Evolutionary conservation across 2,888 invertebrate genomes (phyloP).

Genomic region (Apodemia mormo): DNA sequence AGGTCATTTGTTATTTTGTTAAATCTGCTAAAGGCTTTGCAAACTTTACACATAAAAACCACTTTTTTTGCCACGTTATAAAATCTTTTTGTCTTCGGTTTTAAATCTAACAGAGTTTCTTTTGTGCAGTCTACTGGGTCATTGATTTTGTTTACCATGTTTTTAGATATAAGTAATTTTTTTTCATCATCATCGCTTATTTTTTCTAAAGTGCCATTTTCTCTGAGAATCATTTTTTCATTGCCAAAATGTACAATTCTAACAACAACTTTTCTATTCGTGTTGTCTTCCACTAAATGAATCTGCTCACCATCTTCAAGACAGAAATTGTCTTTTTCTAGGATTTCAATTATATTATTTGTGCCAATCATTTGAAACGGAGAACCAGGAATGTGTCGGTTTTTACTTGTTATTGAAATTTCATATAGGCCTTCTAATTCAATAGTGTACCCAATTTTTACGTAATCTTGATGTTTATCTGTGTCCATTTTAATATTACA

Average conservation of each 20-base stretch:
- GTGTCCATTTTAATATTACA: constrained; percentile 78
- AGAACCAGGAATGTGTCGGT: constrained; percentile 81
- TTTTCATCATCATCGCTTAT: constrained; percentile 72
- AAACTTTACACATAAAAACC: constrained; percentile 57
- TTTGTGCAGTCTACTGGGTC: background rate
- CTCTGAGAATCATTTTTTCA: constrained; percentile 79
- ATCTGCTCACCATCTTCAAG: constrained; percentile 76
- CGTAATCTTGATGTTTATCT: constrained; percentile 68
- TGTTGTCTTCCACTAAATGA: constrained; percentile 68
- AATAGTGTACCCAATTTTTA: constrained; percentile 76
- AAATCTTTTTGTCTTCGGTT: constrained; percentile 46
- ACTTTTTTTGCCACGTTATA: constrained; percentile 55
- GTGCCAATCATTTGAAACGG: constrained; percentile 79
- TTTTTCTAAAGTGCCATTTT: constrained; percentile 75
- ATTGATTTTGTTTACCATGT: constrained; percentile 33
- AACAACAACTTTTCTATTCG: constrained; percentile 72
- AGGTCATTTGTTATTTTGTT: constrained; percentile 42
- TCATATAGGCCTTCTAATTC: constrained; percentile 79
- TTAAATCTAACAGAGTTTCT: background rate
- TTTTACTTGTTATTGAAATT: constrained; percentile 79
- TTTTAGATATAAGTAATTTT: constrained; percentile 57
- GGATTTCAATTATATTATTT: constrained; percentile 55
- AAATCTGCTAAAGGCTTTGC: constrained; percentile 51
- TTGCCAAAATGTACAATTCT: constrained; percentile 80
- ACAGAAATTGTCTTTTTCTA: constrained; percentile 64